Percentiles rank a stretch among this genome's conserved stretches.
Evolutionary conservation across 2,113 vertebrate species (phyloP).

Genomic region (Lophotis ruficrista): DNA sequence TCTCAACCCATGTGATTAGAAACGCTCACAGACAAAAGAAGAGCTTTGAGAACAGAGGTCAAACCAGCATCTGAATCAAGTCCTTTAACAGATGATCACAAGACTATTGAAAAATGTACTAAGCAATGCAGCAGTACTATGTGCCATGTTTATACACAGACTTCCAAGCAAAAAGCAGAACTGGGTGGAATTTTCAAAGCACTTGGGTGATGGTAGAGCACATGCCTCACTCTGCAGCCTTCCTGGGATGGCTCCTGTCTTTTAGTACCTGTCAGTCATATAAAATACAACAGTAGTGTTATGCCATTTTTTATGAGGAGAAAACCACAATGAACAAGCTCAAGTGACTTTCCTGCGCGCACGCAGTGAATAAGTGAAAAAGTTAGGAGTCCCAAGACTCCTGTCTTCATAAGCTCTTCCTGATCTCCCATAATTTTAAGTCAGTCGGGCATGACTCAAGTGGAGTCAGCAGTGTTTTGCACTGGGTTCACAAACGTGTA

Average conservation of each 20-base stretch:
- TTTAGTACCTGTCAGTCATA: background rate
- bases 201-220: background rate
- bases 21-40: slow-evolving; percentile 52
- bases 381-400: background rate
- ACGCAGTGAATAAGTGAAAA: background rate
- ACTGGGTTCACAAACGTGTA: background rate
- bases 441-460: background rate
- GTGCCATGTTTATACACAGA: slow-evolving; percentile 45
- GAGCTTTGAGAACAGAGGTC: slow-evolving; percentile 63
- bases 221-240: background rate
- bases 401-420: background rate
- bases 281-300: background rate
- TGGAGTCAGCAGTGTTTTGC: background rate
- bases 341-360: background rate
- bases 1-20: slow-evolving; percentile 72
- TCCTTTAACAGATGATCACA: slow-evolving; percentile 63
- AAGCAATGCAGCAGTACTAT: background rate
- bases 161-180: background rate
- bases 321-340: background rate
- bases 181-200: slow-evolving; percentile 36
- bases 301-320: background rate
- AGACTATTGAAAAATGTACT: slow-evolving; percentile 59
- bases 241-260: background rate
- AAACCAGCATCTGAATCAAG: slow-evolving; percentile 59
- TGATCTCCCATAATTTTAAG: background rate